A percentile compares a stretch with the other conserved stretches of the same genome.
These are phyloP conservation scores for Lissonota sp. DNA, from an alignment of 2,888 invertebrate genomes.

Conservation along the genomic window DNA sequence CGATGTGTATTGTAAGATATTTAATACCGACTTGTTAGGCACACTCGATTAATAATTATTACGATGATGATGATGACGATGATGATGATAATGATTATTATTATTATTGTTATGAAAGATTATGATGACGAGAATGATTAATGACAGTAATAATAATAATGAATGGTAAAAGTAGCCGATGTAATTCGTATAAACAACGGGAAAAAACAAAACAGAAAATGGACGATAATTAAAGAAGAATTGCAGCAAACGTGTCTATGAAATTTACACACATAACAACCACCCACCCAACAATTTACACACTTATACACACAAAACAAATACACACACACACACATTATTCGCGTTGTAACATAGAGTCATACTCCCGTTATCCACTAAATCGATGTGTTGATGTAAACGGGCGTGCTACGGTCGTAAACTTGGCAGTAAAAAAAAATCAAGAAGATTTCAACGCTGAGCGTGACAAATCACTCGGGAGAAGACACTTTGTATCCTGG, in stretches of 20 bases:
- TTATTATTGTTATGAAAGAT: constrained; percentile 32
- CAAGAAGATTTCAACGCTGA: constrained; percentile 55
- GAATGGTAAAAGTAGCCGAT: constrained; percentile 60
- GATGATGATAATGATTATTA: constrained; percentile 58
- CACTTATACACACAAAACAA: no score
- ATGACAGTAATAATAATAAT: constrained; percentile 57
- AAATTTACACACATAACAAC: constrained; percentile 67
- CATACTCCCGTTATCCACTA: constrained; percentile 79
- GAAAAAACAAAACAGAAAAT: constrained; percentile 36
- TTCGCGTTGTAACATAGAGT: constrained; percentile 81
- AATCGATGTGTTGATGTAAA: constrained; percentile 81
- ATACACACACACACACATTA: constrained; percentile 70
- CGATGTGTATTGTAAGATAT: constrained; percentile 82
- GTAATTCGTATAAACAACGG: constrained; percentile 55
- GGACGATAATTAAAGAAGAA: constrained; percentile 39
- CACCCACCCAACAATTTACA: no score
- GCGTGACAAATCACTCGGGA: constrained; percentile 54
- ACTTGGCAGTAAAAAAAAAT: constrained; percentile 56
- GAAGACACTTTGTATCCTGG: constrained; percentile 28
- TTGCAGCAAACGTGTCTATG: constrained; percentile 62
- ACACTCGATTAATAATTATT: constrained; percentile 75
- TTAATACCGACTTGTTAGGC: constrained; percentile 81
- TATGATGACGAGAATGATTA: constrained; percentile 61
- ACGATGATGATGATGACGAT: constrained; percentile 57
- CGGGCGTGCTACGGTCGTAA: constrained; percentile 78